Conservation (phyloP, 2,888 invertebrate genomes). For the Eumacrocentrus americanus region DNA sequence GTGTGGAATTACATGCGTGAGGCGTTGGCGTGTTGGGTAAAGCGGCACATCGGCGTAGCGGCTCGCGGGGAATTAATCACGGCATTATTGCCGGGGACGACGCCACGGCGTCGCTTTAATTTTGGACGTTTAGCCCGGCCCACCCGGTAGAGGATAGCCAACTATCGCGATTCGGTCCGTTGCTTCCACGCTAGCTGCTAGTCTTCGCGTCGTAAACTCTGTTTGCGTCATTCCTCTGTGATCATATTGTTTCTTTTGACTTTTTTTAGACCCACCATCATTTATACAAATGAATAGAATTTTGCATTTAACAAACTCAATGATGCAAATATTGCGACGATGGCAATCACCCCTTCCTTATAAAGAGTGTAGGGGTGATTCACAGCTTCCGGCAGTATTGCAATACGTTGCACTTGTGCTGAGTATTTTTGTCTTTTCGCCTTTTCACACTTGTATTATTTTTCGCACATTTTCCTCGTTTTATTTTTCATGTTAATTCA, state of each 20-base stretch:
- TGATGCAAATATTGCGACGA: background rate
- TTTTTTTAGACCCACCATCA: background rate
- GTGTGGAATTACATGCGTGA: constrained; percentile 3
- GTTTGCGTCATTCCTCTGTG: constrained; percentile 32
- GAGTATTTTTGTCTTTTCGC: constrained; percentile 1
- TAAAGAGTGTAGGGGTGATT: constrained; percentile 51
- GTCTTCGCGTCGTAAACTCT: constrained; percentile 32
- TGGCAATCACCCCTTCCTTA: background rate
- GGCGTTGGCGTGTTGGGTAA: constrained; percentile 14
- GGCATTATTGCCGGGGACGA: constrained; percentile 44
- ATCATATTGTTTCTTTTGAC: constrained; percentile 14
- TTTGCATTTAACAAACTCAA: background rate
- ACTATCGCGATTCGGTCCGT: constrained; percentile 42
- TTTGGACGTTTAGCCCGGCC: constrained; percentile 40
- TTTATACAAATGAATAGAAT: constrained; percentile 1
- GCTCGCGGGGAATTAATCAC: constrained; percentile 48
- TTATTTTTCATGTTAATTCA: no score
- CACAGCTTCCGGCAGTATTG: constrained; percentile 51
- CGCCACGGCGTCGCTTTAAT: constrained; percentile 38
- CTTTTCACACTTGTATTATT: constrained; percentile 8
- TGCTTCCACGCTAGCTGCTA: constrained; percentile 35
- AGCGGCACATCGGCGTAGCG: constrained; percentile 26
- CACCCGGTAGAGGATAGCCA: constrained; percentile 42
- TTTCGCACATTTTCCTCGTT: no score
- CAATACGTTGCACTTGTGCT: background rate